These are phyloP conservation scores for Oreochromis tanganicae DNA, from an alignment of 2,113 vertebrate species.

Conservation along the genomic window DNA sequence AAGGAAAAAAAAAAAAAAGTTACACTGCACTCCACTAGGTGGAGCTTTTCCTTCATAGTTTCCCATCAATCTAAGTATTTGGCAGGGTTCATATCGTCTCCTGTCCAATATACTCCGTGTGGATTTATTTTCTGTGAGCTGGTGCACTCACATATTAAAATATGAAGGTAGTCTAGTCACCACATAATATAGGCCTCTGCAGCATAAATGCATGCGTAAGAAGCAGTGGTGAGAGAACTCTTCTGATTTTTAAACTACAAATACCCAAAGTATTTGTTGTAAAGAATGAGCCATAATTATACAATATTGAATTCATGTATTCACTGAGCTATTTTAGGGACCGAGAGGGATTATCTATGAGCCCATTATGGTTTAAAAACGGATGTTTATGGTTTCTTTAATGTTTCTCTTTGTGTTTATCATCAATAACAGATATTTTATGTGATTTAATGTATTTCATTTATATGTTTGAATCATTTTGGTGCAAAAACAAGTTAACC, in stretches of 20 bases:
- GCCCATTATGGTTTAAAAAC: neutral
- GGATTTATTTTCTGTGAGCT: neutral
- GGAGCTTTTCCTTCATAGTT: constrained; percentile 32
- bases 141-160: neutral
- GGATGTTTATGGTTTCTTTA: neutral
- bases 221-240: neutral
- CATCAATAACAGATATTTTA: neutral
- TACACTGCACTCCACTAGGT: constrained; percentile 17
- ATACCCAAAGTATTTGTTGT: neutral
- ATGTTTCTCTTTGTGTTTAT: neutral
- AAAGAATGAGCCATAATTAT: neutral
- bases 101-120: neutral
- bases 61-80: neutral
- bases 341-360: neutral
- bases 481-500: neutral
- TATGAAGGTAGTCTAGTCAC: neutral
- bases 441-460: neutral
- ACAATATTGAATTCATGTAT: neutral
- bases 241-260: neutral
- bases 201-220: neutral
- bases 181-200: neutral
- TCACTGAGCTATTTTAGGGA: neutral
- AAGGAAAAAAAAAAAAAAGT: neutral
- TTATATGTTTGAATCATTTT: neutral
- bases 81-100: neutral